Percentiles rank a stretch among this genome's conserved stretches.
phyloP scores from a whole-genome alignment of 2,797 vertebrate genomes.

The Microhierax caerulescens region DNA sequence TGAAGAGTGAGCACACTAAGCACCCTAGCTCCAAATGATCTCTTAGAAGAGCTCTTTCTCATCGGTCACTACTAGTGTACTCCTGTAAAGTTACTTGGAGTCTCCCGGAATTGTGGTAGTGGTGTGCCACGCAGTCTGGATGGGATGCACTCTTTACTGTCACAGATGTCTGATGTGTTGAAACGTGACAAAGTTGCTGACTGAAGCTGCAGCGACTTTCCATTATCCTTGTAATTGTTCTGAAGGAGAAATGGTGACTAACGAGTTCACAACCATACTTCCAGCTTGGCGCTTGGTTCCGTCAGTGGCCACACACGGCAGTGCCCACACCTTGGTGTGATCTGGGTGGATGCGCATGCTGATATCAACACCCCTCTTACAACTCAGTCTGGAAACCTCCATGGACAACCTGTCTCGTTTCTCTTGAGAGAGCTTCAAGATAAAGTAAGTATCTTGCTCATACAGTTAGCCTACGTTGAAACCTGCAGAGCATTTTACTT shows the following conservation, averaged over 20 bases:
- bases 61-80: neutral
- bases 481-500: neutral
- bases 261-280: conserved; percentile 42
- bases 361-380: conserved; percentile 94
- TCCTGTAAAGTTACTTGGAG: neutral
- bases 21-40: too few species aligned
- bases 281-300: conserved; percentile 91
- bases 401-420: conserved; percentile 93
- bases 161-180: neutral
- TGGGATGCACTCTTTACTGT: neutral
- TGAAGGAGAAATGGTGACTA: neutral
- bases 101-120: neutral
- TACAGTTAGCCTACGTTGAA: neutral
- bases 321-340: conserved; percentile 89
- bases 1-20: neutral
- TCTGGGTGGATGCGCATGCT: conserved; percentile 97
- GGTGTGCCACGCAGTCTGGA: neutral
- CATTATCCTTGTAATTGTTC: neutral
- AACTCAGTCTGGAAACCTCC: conserved; percentile 90
- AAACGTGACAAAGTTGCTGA: neutral
- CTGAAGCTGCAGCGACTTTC: neutral
- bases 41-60: neutral
- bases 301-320: conserved; percentile 89
- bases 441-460: conserved; percentile 81
- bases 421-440: conserved; percentile 92